Conservation (phyloP, 2,113 vertebrate species). For the Leucopsar rothschildi region DNA sequence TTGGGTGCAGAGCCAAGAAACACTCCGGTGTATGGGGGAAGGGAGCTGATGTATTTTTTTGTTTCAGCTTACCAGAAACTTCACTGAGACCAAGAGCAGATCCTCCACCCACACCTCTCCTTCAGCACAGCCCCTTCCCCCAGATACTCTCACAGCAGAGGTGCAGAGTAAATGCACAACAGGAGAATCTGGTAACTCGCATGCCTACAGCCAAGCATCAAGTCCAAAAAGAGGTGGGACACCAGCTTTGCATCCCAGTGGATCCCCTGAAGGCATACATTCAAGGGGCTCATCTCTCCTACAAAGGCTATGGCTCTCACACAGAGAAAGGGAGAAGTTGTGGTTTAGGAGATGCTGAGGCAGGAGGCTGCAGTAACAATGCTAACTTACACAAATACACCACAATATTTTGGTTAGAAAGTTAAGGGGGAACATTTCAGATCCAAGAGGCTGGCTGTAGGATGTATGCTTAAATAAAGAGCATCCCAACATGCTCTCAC, state of each 20-base stretch:
- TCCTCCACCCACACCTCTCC: background rate
- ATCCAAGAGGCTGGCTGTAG: background rate
- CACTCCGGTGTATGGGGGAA: constrained; percentile 2
- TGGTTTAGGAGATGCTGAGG: background rate
- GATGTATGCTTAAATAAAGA: background rate
- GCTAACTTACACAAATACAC: background rate
- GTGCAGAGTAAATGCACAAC: background rate
- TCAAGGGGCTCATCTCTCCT: background rate
- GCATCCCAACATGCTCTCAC: background rate
- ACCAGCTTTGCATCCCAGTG: background rate
- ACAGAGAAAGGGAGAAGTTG: background rate
- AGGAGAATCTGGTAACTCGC: background rate
- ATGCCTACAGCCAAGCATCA: background rate
- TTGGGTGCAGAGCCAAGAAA: constrained; percentile 56
- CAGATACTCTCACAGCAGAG: background rate
- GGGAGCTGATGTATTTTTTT: constrained; percentile 18
- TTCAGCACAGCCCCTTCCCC: background rate
- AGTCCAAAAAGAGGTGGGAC: background rate
- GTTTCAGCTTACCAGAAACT: background rate
- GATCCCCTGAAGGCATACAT: background rate
- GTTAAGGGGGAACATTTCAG: background rate
- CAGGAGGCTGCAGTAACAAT: background rate
- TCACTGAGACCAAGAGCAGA: background rate
- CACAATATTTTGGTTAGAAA: background rate
- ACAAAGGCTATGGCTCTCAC: background rate